Percentiles rank a stretch among this genome's conserved stretches.
Conservation (phyloP, 2,113 vertebrate genomes). For the Dipodomys spectabilis region DNA sequence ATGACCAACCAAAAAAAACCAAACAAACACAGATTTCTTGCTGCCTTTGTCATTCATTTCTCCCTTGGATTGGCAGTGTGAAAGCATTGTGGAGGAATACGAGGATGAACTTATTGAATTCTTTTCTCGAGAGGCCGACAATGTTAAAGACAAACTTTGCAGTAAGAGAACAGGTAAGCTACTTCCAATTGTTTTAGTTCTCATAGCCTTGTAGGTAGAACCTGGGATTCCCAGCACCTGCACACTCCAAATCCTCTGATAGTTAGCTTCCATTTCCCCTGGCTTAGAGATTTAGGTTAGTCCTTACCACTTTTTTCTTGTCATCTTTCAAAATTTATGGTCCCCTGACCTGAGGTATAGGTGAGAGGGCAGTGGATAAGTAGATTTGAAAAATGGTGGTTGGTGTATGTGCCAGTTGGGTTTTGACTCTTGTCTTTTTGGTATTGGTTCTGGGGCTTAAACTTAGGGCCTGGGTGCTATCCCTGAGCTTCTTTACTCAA, state of each 20-base stretch:
- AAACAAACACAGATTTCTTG: background rate
- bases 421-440: background rate
- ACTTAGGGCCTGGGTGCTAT: no score
- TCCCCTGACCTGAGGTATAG: slow-evolving; percentile 9
- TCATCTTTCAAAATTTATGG: slow-evolving; percentile 49
- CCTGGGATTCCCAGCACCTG: background rate
- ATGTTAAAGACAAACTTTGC: slow-evolving; percentile 97
- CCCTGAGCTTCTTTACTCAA: no score
- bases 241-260: background rate
- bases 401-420: background rate
- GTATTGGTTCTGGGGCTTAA: no score
- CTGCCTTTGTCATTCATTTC: slow-evolving; percentile 38
- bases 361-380: slow-evolving; percentile 8
- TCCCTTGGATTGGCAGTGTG: slow-evolving; percentile 88
- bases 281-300: slow-evolving; percentile 17
- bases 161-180: slow-evolving; percentile 94
- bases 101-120: slow-evolving; percentile 98
- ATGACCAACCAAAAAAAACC: no score
- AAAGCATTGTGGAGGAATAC: slow-evolving; percentile 95
- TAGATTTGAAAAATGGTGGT: slow-evolving; percentile 12
- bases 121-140: slow-evolving; percentile 93
- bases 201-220: background rate
- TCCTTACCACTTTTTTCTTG: slow-evolving; percentile 29
- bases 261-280: background rate
- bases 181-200: background rate